phyloP scores from a whole-genome alignment of 2,797 vertebrate genomes.

The Gymnothorax javanicus region DNA sequence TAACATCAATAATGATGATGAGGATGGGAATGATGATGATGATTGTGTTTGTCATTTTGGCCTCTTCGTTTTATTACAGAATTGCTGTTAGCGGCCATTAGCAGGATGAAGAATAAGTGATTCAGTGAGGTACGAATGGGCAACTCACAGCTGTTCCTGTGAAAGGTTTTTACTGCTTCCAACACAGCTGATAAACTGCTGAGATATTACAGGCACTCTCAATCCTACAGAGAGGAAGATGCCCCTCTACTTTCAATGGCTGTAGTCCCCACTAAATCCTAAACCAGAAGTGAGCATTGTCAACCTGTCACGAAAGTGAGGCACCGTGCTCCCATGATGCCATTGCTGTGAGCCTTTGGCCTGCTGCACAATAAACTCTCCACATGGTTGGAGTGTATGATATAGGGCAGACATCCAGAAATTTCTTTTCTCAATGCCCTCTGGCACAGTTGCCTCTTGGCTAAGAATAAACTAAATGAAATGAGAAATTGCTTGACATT shows the following conservation, averaged over 20 bases:
- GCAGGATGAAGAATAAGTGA: neutral
- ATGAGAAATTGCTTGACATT: neutral
- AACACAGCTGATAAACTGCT: neutral
- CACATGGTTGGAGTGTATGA: neutral
- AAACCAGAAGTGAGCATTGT: neutral
- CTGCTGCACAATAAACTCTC: neutral
- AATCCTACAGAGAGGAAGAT: neutral
- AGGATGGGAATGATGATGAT: neutral
- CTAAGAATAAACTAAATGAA: neutral
- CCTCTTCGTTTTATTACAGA: neutral
- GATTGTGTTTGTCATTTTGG: neutral
- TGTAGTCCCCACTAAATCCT: neutral
- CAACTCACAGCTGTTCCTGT: neutral
- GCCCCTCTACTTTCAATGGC: neutral
- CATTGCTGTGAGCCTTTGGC: neutral
- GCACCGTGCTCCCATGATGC: neutral
- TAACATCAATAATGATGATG: neutral
- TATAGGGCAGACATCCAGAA: neutral
- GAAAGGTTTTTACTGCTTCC: neutral
- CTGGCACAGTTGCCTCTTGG: neutral
- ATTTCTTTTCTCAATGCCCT: neutral
- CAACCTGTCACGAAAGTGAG: neutral
- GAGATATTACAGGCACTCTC: constrained; percentile 1
- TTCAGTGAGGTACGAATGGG: neutral
- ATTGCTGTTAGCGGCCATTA: neutral